Conservation (phyloP, 2,888 invertebrate species). For the Ariolimax columbianus region DNA sequence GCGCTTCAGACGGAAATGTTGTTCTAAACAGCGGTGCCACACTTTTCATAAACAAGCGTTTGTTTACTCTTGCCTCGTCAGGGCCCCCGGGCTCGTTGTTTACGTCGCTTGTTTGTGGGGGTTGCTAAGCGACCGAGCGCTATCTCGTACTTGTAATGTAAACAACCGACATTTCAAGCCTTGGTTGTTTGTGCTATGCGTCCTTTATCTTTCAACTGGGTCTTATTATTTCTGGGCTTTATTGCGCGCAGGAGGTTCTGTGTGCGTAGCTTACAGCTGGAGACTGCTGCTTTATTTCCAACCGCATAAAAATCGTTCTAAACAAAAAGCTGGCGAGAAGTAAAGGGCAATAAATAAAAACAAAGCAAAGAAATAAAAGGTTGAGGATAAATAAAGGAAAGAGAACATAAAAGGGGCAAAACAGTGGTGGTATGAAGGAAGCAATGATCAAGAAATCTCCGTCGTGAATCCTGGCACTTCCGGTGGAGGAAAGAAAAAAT, state of each 20-base stretch:
- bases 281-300: not conserved
- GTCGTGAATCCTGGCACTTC: too few species aligned
- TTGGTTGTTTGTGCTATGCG: conserved; percentile 45
- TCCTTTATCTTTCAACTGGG: conserved; percentile 39
- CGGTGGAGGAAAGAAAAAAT: too few species aligned
- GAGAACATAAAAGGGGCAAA: not conserved
- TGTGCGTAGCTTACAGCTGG: conserved; percentile 1
- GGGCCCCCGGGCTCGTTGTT: conserved; percentile 48
- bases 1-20: conserved; percentile 39
- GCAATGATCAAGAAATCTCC: too few species aligned
- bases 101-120: conserved; percentile 50
- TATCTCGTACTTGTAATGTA: conserved; percentile 52
- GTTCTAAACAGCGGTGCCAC: conserved; percentile 51
- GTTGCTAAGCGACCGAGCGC: conserved; percentile 51
- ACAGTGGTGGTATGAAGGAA: too few species aligned
- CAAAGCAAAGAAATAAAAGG: not conserved
- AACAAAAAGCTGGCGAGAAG: not conserved
- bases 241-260: not conserved
- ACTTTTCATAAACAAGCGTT: conserved; percentile 52
- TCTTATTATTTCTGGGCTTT: conserved; percentile 42
- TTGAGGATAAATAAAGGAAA: not conserved
- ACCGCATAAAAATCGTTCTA: conserved; percentile 3
- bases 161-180: conserved; percentile 48
- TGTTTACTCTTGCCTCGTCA: conserved; percentile 50
- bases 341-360: not conserved